Percentiles rank a stretch among this genome's conserved stretches.
phyloP scores from a whole-genome alignment of 2,888 invertebrate genomes.

The Bimastos eiseni region DNA sequence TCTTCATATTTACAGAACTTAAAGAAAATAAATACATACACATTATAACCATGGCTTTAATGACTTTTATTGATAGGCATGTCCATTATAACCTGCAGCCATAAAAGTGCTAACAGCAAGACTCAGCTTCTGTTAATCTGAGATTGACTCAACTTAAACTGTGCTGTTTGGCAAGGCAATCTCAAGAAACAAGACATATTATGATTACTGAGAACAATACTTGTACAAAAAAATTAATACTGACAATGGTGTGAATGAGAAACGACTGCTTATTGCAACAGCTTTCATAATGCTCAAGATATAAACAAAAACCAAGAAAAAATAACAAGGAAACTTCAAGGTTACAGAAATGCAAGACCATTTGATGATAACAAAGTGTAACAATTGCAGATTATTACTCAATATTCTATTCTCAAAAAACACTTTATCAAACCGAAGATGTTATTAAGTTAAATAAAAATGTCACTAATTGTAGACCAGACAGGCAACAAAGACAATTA shows the following conservation, averaged over 20 bases:
- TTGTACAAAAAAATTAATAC: background rate
- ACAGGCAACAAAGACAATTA: conserved; percentile 2
- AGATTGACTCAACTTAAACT: background rate
- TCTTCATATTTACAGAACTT: background rate
- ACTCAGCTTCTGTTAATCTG: background rate
- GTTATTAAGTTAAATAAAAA: conserved; percentile 13
- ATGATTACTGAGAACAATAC: background rate
- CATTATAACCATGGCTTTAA: conserved; percentile 2
- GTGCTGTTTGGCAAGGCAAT: no score
- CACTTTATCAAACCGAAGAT: background rate
- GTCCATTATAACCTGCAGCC: background rate
- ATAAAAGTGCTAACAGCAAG: background rate
- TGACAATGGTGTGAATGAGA: background rate
- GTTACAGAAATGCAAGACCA: conserved; percentile 9
- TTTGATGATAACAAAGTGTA: background rate
- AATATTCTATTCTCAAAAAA: conserved; percentile 13
- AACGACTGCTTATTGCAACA: background rate
- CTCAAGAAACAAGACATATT: background rate
- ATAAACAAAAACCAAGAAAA: background rate
- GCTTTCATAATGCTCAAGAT: background rate
- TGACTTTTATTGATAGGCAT: background rate
- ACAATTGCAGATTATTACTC: background rate
- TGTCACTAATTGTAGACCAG: conserved; percentile 13
- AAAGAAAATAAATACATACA: background rate
- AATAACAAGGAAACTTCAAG: conserved; percentile 3